Percentiles rank a stretch among this genome's conserved stretches.
These are phyloP conservation scores for Neogale vison DNA, from an alignment of 2,113 vertebrate species.

Conservation along the genomic window DNA sequence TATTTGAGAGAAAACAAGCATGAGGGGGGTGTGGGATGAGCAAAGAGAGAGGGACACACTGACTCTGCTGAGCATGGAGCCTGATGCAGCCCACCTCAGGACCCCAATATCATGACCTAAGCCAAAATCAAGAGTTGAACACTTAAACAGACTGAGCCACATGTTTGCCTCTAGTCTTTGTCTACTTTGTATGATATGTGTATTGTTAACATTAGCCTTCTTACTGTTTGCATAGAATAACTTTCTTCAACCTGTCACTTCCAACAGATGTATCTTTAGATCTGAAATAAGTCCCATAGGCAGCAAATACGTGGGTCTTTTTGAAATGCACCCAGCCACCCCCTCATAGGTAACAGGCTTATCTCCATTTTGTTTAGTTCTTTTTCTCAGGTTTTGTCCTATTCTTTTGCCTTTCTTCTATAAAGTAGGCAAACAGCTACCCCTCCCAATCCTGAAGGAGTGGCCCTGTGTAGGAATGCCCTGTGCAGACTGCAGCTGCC, in stretches of 20 bases:
- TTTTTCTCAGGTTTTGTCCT: not conserved
- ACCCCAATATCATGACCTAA: not conserved
- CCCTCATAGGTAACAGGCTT: not conserved
- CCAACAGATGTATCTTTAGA: not conserved
- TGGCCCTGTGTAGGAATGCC: not conserved
- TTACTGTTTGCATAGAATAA: not conserved
- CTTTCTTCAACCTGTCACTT: not conserved
- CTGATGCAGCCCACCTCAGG: not conserved
- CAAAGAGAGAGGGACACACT: not conserved
- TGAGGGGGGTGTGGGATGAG: not conserved
- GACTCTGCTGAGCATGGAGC: not conserved
- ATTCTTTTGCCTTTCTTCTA: not conserved
- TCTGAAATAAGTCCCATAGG: not conserved
- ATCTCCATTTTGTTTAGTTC: not conserved
- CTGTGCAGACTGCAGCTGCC: not conserved
- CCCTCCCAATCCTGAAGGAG: not conserved
- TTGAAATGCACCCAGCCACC: not conserved
- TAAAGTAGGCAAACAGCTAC: not conserved
- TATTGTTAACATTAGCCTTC: not conserved
- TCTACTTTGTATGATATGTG: not conserved
- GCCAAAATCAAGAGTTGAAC: not conserved
- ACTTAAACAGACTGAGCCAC: not conserved
- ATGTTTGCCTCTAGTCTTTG: not conserved
- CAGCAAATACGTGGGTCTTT: not conserved
- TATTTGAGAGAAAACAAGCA: not conserved